These are phyloP conservation scores for Lanius ludovicianus DNA, from an alignment of 2,113 vertebrate genomes.

Conservation along the genomic window DNA sequence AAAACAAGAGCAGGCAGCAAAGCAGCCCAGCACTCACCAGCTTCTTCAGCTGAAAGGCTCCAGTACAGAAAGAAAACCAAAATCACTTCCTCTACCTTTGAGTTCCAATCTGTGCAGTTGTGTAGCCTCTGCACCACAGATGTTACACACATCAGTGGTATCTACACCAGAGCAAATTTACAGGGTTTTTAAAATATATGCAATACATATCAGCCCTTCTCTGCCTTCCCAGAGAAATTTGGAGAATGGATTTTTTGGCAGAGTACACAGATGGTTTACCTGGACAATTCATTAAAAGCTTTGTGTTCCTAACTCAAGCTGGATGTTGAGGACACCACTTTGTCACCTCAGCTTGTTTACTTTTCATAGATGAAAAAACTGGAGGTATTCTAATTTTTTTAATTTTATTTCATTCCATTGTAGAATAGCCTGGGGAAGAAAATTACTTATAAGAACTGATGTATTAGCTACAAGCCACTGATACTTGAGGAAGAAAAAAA, in stretches of 20 bases:
- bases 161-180: neutral
- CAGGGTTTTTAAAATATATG: rapidly evolving
- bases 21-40: neutral
- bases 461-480: neutral
- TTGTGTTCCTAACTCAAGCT: neutral
- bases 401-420: neutral
- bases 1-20: neutral
- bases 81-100: neutral
- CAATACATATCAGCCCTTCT: rapidly evolving
- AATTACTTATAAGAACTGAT: neutral
- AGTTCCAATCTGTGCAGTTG: neutral
- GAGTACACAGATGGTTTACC: neutral
- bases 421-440: neutral
- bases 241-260: neutral
- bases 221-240: neutral
- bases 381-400: rapidly evolving
- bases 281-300: neutral
- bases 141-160: neutral
- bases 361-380: neutral
- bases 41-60: neutral
- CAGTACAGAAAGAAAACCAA: neutral
- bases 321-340: neutral
- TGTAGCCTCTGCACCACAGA: too few species aligned
- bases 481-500: neutral
- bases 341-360: neutral